phyloP scores from a whole-genome alignment of 2,888 invertebrate genomes.

The Notodonta dromedarius region DNA sequence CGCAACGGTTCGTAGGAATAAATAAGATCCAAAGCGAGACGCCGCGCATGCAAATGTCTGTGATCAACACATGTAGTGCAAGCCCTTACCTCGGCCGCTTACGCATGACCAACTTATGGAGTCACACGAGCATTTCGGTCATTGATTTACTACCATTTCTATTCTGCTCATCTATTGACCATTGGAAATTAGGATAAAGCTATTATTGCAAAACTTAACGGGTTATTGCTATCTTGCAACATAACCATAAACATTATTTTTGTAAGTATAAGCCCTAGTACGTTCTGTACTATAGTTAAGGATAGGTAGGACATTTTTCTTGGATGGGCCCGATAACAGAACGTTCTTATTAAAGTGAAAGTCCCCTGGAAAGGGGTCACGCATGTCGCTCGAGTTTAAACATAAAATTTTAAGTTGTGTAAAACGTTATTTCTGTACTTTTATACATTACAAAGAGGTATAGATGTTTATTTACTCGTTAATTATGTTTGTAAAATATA shows the following conservation, averaged over 20 bases:
- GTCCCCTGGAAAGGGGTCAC: constrained; percentile 26
- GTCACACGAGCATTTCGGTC: constrained; percentile 57
- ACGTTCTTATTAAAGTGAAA: constrained; percentile 29
- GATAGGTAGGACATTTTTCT: constrained; percentile 6
- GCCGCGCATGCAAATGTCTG: constrained; percentile 59
- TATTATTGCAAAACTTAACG: constrained; percentile 48
- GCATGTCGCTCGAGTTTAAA: constrained; percentile 17
- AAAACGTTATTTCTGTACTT: constrained; percentile 10
- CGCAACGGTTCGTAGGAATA: constrained; percentile 10
- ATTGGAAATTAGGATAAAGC: constrained; percentile 54
- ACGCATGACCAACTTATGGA: constrained; percentile 69
- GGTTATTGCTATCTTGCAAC: constrained; percentile 9
- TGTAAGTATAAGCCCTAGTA: background rate
- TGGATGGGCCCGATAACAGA: constrained; percentile 9
- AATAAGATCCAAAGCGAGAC: constrained; percentile 29
- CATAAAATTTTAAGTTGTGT: constrained; percentile 21
- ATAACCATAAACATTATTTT: background rate
- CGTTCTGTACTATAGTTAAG: background rate
- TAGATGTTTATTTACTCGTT: no score
- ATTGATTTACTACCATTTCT: constrained; percentile 68
- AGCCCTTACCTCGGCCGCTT: constrained; percentile 55
- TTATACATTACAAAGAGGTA: no score
- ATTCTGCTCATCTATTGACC: constrained; percentile 57
- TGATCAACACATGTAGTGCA: constrained; percentile 51
- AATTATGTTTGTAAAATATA: no score